These are phyloP conservation scores for Hemitrygon akajei DNA, from an alignment of 2,797 vertebrate genomes.

Conservation along the genomic window DNA sequence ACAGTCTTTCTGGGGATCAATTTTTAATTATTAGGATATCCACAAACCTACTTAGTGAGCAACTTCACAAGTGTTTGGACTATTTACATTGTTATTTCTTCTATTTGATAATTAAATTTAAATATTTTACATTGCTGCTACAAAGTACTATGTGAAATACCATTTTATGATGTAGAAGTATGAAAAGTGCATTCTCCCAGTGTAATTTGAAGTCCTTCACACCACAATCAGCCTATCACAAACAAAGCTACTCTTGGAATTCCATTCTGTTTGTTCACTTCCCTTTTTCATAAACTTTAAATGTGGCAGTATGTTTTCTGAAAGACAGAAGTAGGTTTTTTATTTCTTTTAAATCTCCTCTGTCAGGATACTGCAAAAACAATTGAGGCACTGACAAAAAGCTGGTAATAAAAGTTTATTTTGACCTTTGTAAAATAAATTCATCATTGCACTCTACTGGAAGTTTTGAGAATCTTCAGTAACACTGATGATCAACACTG, in stretches of 20 bases:
- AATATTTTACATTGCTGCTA: not conserved
- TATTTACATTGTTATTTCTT: not conserved
- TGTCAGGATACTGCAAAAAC: not conserved
- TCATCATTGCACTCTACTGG: not conserved
- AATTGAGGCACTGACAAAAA: not conserved
- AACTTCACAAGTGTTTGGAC: not conserved
- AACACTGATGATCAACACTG: not conserved
- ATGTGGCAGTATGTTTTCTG: not conserved
- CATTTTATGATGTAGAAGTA: not conserved
- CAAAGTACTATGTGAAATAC: not conserved
- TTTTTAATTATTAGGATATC: too few species aligned
- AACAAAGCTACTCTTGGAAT: not conserved
- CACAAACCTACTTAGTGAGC: not conserved
- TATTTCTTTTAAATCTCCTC: not conserved
- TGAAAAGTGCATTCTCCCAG: not conserved
- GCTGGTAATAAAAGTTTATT: not conserved
- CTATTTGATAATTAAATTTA: not conserved
- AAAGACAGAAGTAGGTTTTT: not conserved
- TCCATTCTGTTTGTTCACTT: not conserved
- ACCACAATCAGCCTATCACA: not conserved
- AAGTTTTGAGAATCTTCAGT: not conserved
- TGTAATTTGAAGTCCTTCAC: not conserved
- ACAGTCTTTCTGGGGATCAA: not conserved
- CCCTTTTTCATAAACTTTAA: not conserved
- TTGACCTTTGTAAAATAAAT: not conserved